Evolutionary conservation across 2,113 vertebrate genomes (phyloP).

Genomic region (Paracanthobrama guichenoti): DNA sequence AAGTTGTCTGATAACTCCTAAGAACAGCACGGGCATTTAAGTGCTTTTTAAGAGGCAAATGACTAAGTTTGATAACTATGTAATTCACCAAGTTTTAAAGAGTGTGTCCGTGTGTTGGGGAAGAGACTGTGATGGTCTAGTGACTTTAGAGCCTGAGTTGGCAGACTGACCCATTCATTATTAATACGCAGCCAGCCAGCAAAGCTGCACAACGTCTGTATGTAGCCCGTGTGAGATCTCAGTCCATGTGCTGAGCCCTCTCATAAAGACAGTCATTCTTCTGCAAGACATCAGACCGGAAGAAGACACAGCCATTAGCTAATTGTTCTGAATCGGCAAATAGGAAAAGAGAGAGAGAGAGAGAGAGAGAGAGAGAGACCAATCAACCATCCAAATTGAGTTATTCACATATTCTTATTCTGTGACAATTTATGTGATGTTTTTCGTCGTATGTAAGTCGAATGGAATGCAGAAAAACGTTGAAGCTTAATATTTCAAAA

Average conservation of each 20-base stretch:
- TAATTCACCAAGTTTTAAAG: not conserved
- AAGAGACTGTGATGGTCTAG: not conserved
- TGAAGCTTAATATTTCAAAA: too few species aligned
- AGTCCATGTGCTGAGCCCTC: not conserved
- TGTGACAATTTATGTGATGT: too few species aligned
- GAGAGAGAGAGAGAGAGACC: not conserved
- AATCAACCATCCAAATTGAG: not conserved
- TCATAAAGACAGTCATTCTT: constrained; percentile 1
- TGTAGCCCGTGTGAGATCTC: not conserved
- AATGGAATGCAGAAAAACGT: too few species aligned
- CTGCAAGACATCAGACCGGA: constrained; percentile 36
- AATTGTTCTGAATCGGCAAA: constrained; percentile 34
- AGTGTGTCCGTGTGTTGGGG: not conserved
- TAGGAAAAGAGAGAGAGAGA: not conserved
- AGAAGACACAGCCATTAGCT: constrained; percentile 47
- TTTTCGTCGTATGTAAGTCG: too few species aligned
- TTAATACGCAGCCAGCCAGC: constrained; percentile 16
- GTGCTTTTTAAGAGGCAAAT: not conserved
- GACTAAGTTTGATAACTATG: not conserved
- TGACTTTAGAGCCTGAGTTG: not conserved
- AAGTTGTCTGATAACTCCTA: constrained; percentile 61
- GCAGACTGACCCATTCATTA: constrained; percentile 29
- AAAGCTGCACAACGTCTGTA: not conserved
- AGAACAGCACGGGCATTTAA: constrained; percentile 2
- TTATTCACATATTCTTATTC: too few species aligned